phyloP scores from a whole-genome alignment of 2,113 vertebrate genomes.

The Pseudonaja textilis region DNA sequence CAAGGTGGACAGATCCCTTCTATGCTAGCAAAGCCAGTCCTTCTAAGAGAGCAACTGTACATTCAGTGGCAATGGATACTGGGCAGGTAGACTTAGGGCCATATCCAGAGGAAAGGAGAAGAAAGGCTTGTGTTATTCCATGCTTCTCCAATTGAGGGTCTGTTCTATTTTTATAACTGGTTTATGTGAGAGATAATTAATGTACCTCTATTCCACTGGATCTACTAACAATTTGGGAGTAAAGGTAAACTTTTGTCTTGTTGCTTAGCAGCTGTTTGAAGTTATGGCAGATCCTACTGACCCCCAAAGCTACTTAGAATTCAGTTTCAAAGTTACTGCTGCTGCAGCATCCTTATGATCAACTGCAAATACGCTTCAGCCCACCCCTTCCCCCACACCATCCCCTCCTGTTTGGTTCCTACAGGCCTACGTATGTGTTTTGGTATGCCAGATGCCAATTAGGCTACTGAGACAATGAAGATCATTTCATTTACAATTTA shows the following conservation, averaged over 20 bases:
- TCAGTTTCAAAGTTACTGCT: not conserved
- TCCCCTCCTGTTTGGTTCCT: too few relatives aligned
- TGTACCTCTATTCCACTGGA: not conserved
- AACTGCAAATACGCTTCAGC: not conserved
- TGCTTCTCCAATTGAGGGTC: not conserved
- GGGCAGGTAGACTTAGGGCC: not conserved
- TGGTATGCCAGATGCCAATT: too few relatives aligned
- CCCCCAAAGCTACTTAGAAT: not conserved
- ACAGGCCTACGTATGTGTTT: too few relatives aligned
- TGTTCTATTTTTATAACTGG: not conserved
- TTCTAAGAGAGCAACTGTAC: not conserved
- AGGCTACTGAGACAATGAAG: too few relatives aligned
- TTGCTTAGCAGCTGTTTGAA: not conserved
- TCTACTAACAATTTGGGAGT: not conserved
- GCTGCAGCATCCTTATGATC: not conserved
- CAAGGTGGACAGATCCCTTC: not conserved
- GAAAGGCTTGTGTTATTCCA: not conserved
- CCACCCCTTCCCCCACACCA: too few relatives aligned
- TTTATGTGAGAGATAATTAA: not conserved
- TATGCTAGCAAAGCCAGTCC: not conserved
- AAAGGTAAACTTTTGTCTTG: not conserved
- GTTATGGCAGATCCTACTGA: not conserved
- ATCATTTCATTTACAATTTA: too few relatives aligned
- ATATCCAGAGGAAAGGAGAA: not conserved
- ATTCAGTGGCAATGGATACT: not conserved